Percentiles rank a stretch among this genome's conserved stretches.
phyloP scores from a whole-genome alignment of 2,797 vertebrate species.

The Siniperca scherzeri region DNA sequence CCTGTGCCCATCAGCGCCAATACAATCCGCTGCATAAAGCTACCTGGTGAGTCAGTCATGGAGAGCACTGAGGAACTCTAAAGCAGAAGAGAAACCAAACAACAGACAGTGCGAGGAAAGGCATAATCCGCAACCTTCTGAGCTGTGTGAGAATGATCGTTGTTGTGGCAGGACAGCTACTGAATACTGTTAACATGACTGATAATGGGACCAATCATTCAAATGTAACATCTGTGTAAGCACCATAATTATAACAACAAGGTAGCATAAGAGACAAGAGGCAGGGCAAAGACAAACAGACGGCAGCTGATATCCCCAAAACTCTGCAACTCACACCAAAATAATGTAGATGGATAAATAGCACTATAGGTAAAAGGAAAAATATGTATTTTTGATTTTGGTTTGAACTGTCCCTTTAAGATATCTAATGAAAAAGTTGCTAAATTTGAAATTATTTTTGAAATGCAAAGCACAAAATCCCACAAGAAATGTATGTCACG shows the following conservation, averaged over 20 bases:
- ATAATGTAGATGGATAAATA: too few species aligned
- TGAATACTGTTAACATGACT: constrained; percentile 15
- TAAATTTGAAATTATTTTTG: background rate
- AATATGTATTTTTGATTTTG: too few species aligned
- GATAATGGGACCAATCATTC: background rate
- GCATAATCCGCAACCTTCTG: constrained; percentile 15
- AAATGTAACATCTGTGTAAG: constrained; percentile 12
- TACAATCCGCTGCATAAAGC: constrained; percentile 35
- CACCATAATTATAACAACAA: constrained; percentile 8
- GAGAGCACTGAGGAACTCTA: constrained; percentile 73
- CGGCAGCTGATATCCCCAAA: too few species aligned
- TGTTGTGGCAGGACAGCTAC: background rate
- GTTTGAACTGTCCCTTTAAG: too few species aligned
- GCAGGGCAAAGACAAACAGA: background rate
- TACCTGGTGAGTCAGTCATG: constrained; percentile 67
- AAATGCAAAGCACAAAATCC: background rate
- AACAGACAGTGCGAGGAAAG: constrained; percentile 31
- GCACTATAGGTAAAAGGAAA: too few species aligned
- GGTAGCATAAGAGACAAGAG: background rate
- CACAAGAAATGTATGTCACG: constrained; percentile 1
- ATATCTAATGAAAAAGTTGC: background rate
- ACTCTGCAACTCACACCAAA: too few species aligned
- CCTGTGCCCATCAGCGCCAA: constrained; percentile 36
- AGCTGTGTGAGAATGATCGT: constrained; percentile 16
- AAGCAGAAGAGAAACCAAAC: constrained; percentile 81